Evolutionary conservation across 2,797 vertebrate species (phyloP), one percentile per base, ranked within the genome.

Genomic region (Acestrorhynchus altus): DNA sequence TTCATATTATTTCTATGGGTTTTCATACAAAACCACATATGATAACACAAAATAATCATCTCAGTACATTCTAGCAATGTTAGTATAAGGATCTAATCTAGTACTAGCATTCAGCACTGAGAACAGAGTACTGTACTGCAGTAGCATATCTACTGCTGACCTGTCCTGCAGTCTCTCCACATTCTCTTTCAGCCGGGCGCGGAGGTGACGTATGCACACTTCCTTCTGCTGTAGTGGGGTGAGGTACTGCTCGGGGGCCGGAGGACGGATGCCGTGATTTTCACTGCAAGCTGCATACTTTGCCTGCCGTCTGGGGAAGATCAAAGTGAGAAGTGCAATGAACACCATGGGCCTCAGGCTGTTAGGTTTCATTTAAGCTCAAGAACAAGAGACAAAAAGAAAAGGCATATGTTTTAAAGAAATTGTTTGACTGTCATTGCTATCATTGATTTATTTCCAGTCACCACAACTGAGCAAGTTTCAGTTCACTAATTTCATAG

Each of bases 181-280:
- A 0, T 98, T 96, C 81, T 99, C 98, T 88, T 95, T 96, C 80
- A 99, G 94, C 67, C 95, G 90, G 75, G 96, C 93, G 63, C 93
- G 94, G 83, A 99, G 94, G 82, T 99, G 98, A 57, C 98, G 92
- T 86, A 99, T 99, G 82, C 95, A 98, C 77, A 99, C 97, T 90
- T 99, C 98, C 89, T 99, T 99, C 93, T 99, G 98, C 87, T 99
- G 98, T 88, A 99, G 94, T 0, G 98, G 98, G 0, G 98, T 99
- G 76, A 99, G 95, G 91, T 99, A 99, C 91, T 99, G 98, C 84
- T 99, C 97, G 0, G 98, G 97, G 0, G 95, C 92, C 0, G 98
- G 97, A 0, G 96, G 94, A 81, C 95, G 95, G 90, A 99, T 97
- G 51, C 98, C 97, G 59, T 99, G 98, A 92, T 99, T 98, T 86